These are phyloP conservation scores for Caenorhabditis inopinata DNA, from an alignment of 1,140 invertebrate species.

Conservation along the genomic window DNA sequence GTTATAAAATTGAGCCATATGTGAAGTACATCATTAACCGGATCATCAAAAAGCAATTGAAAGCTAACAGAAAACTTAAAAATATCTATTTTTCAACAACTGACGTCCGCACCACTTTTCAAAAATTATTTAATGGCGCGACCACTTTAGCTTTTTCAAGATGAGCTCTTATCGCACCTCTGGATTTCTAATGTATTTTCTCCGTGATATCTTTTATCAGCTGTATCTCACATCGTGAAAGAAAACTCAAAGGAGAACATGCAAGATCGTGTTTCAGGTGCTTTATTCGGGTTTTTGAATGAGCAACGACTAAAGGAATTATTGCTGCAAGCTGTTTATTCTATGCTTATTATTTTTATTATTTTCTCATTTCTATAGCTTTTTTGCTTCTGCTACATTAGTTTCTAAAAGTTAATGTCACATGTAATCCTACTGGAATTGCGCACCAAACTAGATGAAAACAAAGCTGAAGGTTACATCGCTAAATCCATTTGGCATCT, in stretches of 20 bases:
- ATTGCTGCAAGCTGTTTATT: constrained; percentile 19
- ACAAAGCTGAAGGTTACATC: constrained; percentile 24
- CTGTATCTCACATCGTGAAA: too few relatives aligned
- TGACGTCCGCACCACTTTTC: neutral
- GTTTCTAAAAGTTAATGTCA: constrained; percentile 23
- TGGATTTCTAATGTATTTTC: neutral
- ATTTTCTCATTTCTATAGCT: neutral
- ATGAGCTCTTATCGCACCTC: neutral
- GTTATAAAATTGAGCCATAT: too few relatives aligned
- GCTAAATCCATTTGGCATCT: constrained; percentile 29
- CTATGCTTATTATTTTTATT: neutral
- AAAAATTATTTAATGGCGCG: too few relatives aligned
- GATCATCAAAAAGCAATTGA: neutral
- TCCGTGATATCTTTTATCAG: neutral
- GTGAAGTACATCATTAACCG: too few relatives aligned
- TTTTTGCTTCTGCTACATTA: constrained; percentile 15
- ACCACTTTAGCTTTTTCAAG: too few relatives aligned
- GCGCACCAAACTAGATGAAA: constrained; percentile 26
- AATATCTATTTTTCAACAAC: neutral
- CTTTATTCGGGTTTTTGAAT: too few relatives aligned
- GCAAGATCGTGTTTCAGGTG: too few relatives aligned
- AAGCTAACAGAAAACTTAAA: neutral
- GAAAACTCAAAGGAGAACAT: too few relatives aligned
- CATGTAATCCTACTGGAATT: constrained; percentile 21
- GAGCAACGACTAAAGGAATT: too few relatives aligned